These are phyloP conservation scores for Watsonalla cultraria DNA, from an alignment of 2,888 invertebrate genomes.

Conservation along the genomic window DNA sequence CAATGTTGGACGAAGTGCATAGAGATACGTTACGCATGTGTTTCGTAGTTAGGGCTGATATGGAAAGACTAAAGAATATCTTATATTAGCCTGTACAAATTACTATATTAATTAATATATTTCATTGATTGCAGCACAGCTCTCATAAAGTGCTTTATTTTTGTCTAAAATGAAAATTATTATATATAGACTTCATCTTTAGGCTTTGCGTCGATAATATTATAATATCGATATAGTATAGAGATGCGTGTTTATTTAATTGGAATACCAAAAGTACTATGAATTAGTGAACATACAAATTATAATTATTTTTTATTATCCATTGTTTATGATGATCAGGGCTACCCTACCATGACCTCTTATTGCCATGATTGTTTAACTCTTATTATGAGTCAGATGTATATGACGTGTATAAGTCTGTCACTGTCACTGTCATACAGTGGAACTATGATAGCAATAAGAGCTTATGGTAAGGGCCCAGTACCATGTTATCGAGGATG, in stretches of 20 bases:
- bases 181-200: conserved; percentile 23
- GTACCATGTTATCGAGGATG: no score
- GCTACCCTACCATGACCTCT: no score
- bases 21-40: conserved; percentile 28
- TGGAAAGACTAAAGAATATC: conserved; percentile 24
- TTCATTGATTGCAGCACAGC: conserved; percentile 50
- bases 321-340: no score
- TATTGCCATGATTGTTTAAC: no score
- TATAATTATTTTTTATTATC: no score
- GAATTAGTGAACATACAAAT: conserved; percentile 1
- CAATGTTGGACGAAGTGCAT: conserved; percentile 39
- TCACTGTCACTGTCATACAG: no score
- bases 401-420: no score
- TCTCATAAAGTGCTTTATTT: conserved; percentile 64
- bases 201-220: conserved; percentile 34
- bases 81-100: conserved; percentile 56
- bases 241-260: background rate
- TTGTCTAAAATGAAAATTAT: conserved; percentile 45
- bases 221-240: conserved; percentile 3
- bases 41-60: conserved; percentile 29
- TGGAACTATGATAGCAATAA: no score
- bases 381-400: no score
- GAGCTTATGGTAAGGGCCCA: no score
- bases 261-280: conserved; percentile 8
- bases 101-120: conserved; percentile 60